phyloP scores from a whole-genome alignment of 1,140 invertebrate species.

The Asbolus verrucosus region DNA sequence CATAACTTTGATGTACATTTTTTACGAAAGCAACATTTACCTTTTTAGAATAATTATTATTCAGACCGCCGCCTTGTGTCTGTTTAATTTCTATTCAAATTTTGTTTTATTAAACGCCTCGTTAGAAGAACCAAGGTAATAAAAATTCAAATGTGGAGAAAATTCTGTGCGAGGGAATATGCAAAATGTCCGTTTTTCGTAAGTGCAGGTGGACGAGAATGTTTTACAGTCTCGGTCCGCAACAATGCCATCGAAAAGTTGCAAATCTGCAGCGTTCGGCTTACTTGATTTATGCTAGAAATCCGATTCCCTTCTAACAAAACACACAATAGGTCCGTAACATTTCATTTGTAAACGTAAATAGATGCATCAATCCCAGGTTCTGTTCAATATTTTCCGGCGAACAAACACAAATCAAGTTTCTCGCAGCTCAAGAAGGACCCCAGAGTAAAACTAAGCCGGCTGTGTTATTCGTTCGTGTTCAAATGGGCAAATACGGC shows the following conservation, averaged over 20 bases:
- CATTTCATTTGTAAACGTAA: conserved; percentile 45
- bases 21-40: too few species aligned
- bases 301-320: conserved; percentile 34
- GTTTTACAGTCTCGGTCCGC: conserved; percentile 15
- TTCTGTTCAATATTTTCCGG: conserved; percentile 35
- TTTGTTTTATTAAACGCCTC: too few species aligned
- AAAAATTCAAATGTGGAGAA: neutral
- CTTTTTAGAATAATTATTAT: too few species aligned
- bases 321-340: conserved; percentile 40
- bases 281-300: conserved; percentile 39
- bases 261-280: conserved; percentile 17
- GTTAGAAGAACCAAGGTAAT: too few species aligned
- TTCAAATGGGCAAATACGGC: conserved; percentile 31
- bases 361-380: conserved; percentile 42
- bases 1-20: too few species aligned
- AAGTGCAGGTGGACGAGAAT: conserved; percentile 13
- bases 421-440: conserved; percentile 33
- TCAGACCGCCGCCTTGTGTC: too few species aligned
- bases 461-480: conserved; percentile 31
- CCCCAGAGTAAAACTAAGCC: conserved; percentile 44
- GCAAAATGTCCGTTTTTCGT: neutral
- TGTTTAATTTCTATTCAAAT: too few species aligned
- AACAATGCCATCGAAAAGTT: conserved; percentile 35
- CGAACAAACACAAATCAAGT: conserved; percentile 39
- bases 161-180: neutral